Percentiles rank a stretch among this genome's conserved stretches.
These are phyloP conservation scores for Heliconius ethilla DNA, from an alignment of 2,888 invertebrate species.

Conservation along the genomic window DNA sequence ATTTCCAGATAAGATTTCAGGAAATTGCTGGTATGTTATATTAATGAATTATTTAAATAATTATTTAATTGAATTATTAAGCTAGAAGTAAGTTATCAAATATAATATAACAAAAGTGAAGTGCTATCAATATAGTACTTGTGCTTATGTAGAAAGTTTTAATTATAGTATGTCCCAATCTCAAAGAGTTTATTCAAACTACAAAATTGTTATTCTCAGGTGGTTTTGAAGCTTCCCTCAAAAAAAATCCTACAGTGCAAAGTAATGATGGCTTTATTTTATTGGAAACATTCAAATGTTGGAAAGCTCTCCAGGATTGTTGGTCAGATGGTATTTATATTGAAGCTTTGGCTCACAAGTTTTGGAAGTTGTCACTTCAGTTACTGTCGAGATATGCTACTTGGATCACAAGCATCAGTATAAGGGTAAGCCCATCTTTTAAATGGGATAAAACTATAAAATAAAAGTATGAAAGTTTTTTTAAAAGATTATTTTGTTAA, in stretches of 20 bases:
- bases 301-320: slow-evolving; percentile 80
- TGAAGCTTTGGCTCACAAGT: slow-evolving; percentile 88
- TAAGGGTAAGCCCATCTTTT: slow-evolving; percentile 60
- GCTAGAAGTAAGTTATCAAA: background rate
- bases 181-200: background rate
- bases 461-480: background rate
- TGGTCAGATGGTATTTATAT: slow-evolving; percentile 92
- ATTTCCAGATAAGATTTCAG: slow-evolving; percentile 97
- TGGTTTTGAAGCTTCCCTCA: slow-evolving; percentile 68
- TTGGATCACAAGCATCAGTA: slow-evolving; percentile 83
- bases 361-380: slow-evolving; percentile 94
- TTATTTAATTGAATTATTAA: background rate
- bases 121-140: background rate
- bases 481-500: background rate
- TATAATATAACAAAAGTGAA: background rate
- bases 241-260: slow-evolving; percentile 59
- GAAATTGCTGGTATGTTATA: slow-evolving; percentile 88
- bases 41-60: slow-evolving; percentile 3
- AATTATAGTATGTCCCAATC: background rate
- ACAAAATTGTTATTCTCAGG: slow-evolving; percentile 54
- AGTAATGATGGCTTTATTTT: slow-evolving; percentile 70
- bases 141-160: background rate
- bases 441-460: background rate
- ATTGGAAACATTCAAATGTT: slow-evolving; percentile 75
- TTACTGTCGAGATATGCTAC: slow-evolving; percentile 89